Evolutionary conservation across 2,888 invertebrate genomes (phyloP).

Genomic region (Netelia inedita): DNA sequence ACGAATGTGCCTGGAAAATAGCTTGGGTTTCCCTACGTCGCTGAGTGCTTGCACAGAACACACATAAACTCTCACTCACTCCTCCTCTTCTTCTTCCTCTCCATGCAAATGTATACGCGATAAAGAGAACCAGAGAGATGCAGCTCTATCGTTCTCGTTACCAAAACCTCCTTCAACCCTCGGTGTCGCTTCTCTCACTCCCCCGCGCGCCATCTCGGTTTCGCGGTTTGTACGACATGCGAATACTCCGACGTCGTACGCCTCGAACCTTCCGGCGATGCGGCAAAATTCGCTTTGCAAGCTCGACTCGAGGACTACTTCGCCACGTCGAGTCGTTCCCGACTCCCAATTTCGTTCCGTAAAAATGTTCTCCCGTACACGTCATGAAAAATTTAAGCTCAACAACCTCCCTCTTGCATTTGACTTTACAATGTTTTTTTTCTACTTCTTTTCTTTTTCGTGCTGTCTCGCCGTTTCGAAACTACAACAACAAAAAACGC

Average conservation of each 20-base stretch:
- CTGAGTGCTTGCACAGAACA: constrained; percentile 31
- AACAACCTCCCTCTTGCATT: too few relatives aligned
- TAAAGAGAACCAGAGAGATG: constrained; percentile 10
- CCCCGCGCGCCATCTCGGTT: neutral
- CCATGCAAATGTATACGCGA: neutral
- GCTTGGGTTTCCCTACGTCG: constrained; percentile 25
- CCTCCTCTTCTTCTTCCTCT: neutral
- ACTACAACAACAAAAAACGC: too few relatives aligned
- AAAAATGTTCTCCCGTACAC: neutral
- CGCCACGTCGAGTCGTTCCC: neutral
- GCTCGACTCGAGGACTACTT: constrained; percentile 19
- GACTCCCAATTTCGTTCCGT: constrained; percentile 7
- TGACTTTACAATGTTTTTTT: neutral
- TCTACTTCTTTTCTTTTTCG: neutral
- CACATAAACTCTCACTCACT: constrained; percentile 3
- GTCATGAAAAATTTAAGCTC: constrained; percentile 8
- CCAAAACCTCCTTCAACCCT: neutral
- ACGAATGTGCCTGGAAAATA: constrained; percentile 37
- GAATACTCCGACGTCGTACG: neutral
- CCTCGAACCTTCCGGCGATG: constrained; percentile 38
- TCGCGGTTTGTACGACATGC: constrained; percentile 38
- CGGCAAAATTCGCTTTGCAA: constrained; percentile 27
- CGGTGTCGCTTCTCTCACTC: neutral
- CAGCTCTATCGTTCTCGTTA: constrained; percentile 17
- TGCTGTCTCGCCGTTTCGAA: too few relatives aligned